A percentile compares a stretch with the other conserved stretches of the same genome.
Conservation (phyloP, 1,140 invertebrate genomes). For the Physella acuta region DNA sequence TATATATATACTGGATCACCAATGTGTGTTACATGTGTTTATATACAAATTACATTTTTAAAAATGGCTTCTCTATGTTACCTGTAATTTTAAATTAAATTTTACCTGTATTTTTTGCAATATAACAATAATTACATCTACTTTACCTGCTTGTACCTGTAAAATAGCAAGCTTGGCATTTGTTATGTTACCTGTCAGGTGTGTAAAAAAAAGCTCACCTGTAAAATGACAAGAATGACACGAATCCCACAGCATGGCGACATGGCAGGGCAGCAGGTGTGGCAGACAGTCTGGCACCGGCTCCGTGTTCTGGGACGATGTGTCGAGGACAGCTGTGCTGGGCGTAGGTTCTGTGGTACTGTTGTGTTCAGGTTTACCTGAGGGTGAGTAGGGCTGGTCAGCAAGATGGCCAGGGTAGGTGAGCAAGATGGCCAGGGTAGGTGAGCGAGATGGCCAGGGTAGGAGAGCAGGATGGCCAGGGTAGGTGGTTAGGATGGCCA, state of each 20-base stretch:
- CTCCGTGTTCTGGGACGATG: background rate
- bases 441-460: no score
- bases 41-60: no score
- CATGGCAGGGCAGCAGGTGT: background rate
- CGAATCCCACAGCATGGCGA: background rate
- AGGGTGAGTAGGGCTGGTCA: no score
- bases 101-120: no score
- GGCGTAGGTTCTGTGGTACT: slow-evolving; percentile 7
- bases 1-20: background rate
- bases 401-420: no score
- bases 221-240: background rate
- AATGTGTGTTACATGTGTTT: background rate
- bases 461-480: no score
- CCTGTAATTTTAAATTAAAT: no score
- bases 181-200: background rate
- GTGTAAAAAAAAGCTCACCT: slow-evolving; percentile 1
- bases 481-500: no score
- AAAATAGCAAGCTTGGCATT: background rate
- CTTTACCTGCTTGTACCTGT: no score
- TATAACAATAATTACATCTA: no score
- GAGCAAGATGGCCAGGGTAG: no score
- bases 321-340: slow-evolving; percentile 5
- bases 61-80: no score
- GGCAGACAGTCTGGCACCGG: background rate
- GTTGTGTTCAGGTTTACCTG: slow-evolving; percentile 6